Percentiles rank a stretch among this genome's conserved stretches.
Conservation (phyloP, 2,888 invertebrate species). For the Timandra comae region DNA sequence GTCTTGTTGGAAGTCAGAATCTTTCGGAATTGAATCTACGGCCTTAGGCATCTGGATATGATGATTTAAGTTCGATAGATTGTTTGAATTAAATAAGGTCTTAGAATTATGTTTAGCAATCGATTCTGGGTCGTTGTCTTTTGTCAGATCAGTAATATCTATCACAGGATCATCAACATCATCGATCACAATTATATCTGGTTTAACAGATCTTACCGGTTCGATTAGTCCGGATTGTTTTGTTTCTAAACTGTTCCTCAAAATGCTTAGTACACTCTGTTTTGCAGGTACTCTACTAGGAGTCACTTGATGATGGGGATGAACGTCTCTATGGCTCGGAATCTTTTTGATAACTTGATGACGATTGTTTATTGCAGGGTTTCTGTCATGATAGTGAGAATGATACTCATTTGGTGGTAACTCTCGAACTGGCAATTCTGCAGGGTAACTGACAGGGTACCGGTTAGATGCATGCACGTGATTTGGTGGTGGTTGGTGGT, state of each 20-base stretch:
- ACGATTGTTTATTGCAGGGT: constrained; percentile 42
- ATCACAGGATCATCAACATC: constrained; percentile 66
- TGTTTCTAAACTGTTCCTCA: constrained; percentile 83
- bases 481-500: too few species aligned
- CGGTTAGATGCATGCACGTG: constrained; percentile 39
- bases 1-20: constrained; percentile 58
- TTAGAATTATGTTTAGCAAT: constrained; percentile 30
- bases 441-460: constrained; percentile 42
- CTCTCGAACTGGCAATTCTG: constrained; percentile 45
- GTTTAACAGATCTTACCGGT: constrained; percentile 67
- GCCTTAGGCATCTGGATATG: constrained; percentile 83
- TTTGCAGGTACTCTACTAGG: constrained; percentile 76
- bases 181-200: constrained; percentile 71
- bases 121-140: constrained; percentile 47
- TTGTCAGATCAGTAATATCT: constrained; percentile 67
- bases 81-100: constrained; percentile 26
- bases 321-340: constrained; percentile 55
- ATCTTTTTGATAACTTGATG: constrained; percentile 62
- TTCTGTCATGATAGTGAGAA: constrained; percentile 51
- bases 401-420: constrained; percentile 43
- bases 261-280: constrained; percentile 82
- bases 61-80: constrained; percentile 35
- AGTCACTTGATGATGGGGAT: constrained; percentile 46
- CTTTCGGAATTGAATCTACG: constrained; percentile 79
- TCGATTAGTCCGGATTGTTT: constrained; percentile 72